A percentile compares a stretch with the other conserved stretches of the same genome.
Conservation (phyloP, 1,140 invertebrate genomes). For the Camponotus pennsylvanicus region DNA sequence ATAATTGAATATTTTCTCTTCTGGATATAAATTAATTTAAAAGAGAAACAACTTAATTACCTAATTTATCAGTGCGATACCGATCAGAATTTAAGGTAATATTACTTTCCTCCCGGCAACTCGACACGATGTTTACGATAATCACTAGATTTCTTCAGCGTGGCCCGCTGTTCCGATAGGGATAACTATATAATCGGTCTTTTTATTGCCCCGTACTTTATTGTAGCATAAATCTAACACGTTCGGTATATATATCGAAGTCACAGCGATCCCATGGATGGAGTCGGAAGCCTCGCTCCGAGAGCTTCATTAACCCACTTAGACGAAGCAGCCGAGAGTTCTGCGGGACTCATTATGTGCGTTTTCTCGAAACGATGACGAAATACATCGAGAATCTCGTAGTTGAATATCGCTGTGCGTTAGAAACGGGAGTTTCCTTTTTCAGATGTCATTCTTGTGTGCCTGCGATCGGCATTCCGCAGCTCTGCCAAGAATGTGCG, state of each 20-base stretch:
- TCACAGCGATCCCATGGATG: not conserved
- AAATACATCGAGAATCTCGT: constrained; percentile 61
- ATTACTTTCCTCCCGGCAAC: not conserved
- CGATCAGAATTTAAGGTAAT: not conserved
- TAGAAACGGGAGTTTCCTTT: constrained; percentile 63
- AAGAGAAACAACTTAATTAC: constrained; percentile 19
- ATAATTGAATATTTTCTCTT: not conserved
- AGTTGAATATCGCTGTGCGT: constrained; percentile 1
- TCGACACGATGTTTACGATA: not conserved
- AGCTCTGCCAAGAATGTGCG: constrained; percentile 71
- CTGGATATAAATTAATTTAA: not conserved
- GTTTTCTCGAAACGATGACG: constrained; percentile 71
- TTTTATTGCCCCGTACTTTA: constrained; percentile 40
- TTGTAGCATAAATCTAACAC: constrained; percentile 45
- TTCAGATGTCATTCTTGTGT: constrained; percentile 60
- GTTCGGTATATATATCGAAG: not conserved
- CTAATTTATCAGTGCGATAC: constrained; percentile 1
- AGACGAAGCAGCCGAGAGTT: constrained; percentile 8
- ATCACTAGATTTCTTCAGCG: constrained; percentile 3
- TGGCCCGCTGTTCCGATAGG: not conserved
- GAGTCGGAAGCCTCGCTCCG: not conserved
- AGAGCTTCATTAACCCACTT: constrained; percentile 60
- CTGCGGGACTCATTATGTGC: constrained; percentile 30
- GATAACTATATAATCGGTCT: constrained; percentile 9
- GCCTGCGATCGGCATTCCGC: constrained; percentile 69